Conservation (phyloP, 2,797 vertebrate genomes). For the Chaetophractus vellerosus region DNA sequence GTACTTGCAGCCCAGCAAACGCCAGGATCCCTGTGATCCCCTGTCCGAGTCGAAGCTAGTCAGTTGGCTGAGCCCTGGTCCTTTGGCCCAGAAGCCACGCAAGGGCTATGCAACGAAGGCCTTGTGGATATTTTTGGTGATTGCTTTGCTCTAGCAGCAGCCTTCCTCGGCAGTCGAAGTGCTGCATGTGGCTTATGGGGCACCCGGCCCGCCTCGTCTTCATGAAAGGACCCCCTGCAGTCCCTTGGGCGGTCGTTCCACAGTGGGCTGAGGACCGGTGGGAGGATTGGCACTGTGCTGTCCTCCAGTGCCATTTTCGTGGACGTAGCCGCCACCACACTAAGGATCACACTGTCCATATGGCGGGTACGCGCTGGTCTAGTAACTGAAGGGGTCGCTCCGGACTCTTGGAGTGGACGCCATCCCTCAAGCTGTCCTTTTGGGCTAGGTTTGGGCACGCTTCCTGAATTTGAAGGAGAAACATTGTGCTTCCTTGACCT, state of each 20-base stretch:
- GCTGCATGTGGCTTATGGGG: no score
- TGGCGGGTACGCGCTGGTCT: constrained; percentile 92
- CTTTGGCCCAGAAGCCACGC: no score
- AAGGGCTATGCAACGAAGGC: no score
- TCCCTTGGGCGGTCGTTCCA: constrained; percentile 90
- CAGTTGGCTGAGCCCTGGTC: no score
- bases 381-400: constrained; percentile 93
- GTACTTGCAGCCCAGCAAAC: no score
- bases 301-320: constrained; percentile 95
- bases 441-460: constrained; percentile 98
- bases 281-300: constrained; percentile 95
- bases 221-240: constrained; percentile 89
- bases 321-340: constrained; percentile 92
- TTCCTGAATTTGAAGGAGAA: constrained; percentile 94
- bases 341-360: constrained; percentile 92
- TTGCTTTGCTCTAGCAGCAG: no score
- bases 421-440: constrained; percentile 90
- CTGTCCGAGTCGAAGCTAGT: no score
- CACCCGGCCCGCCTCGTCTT: constrained; percentile 92
- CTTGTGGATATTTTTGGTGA: no score
- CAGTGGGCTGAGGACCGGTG: constrained; percentile 91
- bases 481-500: constrained; percentile 93
- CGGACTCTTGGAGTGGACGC: constrained; percentile 89
- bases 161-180: no score
- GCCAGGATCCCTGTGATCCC: no score